Evolutionary conservation across 2,888 invertebrate species (phyloP), one percentile per base, ranked within the genome.

Genomic region (Hylaea fasciaria): DNA sequence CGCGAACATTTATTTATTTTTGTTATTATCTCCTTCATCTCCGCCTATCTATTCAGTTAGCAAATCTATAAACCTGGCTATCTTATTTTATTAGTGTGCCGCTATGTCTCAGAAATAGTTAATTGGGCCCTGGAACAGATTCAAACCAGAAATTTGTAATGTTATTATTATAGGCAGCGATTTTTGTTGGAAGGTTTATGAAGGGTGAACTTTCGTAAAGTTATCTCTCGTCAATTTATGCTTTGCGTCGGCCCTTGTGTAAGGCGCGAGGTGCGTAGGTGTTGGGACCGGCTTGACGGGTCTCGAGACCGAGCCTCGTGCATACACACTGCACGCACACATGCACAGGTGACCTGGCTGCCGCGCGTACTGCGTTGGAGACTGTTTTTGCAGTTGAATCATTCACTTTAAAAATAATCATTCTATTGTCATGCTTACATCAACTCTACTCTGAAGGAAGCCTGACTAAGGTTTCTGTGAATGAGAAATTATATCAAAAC

Each of bases 211-310:
- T 66, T 63, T 66, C 65, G 57, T 62, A 69, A 22, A 67, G 68
- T 69, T 69, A 65, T 72, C 63, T 68, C 46, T 68, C 64, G 73
- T 70, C 72, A 70, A 74, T 73, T 69, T 76, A 74, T 77, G 78
- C 78, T 7, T 32, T 32, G 71, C 69, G 71, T 69, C 70, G 73
- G 73, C 66, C 72, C 73, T 73, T 72, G 69, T 75, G 76, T 73
- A 73, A 72, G 72, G 73, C 72, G 78, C 73, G 70, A 74, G 71
- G 70, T 76, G 81, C 80, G 86, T 85, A 86, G 89, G 90, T 86
- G 85, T 86, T 78, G 73, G 77, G 87, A 90, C 91, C 89, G 89
- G 90, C 87, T 81, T 78, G 84, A 82, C 83, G 61, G 77, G 80
- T 83, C 75, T 79, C 32, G 32, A 32, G 32, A 9, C 22, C 22